These are phyloP conservation scores for Datnioides undecimradiatus DNA, from an alignment of 2,113 vertebrate genomes.

Conservation along the genomic window DNA sequence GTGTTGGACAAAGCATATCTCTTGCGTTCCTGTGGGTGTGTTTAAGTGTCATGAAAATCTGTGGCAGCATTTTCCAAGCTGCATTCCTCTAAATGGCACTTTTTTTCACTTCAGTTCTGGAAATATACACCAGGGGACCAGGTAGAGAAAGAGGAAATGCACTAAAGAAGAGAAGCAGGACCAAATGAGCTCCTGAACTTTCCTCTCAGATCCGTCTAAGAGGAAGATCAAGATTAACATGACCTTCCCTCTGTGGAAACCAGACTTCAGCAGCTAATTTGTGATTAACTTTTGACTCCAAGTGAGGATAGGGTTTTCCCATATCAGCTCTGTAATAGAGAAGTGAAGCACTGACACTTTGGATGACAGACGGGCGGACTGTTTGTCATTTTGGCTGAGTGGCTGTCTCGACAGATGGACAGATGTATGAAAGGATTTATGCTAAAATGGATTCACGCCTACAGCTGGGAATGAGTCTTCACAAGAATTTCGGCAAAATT, in stretches of 20 bases:
- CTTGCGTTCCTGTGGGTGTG: background rate
- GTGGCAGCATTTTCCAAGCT: background rate
- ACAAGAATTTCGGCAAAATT: constrained; percentile 14
- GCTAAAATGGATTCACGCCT: constrained; percentile 18
- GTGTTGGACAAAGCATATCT: constrained; percentile 12
- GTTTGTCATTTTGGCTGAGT: constrained; percentile 38
- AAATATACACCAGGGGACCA: constrained; percentile 17
- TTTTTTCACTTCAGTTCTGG: constrained; percentile 11
- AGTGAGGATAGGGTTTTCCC: constrained; percentile 20
- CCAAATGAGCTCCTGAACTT: constrained; percentile 31
- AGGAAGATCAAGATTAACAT: background rate
- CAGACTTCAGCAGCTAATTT: constrained; percentile 15
- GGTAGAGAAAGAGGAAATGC: constrained; percentile 1
- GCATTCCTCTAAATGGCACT: constrained; percentile 24
- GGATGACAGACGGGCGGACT: constrained; percentile 16
- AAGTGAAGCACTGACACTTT: constrained; percentile 32
- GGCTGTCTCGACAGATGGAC: constrained; percentile 34
- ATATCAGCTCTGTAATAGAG: constrained; percentile 1
- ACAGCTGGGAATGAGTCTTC: constrained; percentile 34
- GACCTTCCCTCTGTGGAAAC: background rate
- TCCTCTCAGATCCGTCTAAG: background rate
- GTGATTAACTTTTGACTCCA: constrained; percentile 26
- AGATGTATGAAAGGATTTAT: constrained; percentile 26
- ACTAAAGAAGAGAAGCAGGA: constrained; percentile 18
- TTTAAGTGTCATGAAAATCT: constrained; percentile 21